phyloP scores from a whole-genome alignment of 2,888 invertebrate species.

The Tineola bisselliella region DNA sequence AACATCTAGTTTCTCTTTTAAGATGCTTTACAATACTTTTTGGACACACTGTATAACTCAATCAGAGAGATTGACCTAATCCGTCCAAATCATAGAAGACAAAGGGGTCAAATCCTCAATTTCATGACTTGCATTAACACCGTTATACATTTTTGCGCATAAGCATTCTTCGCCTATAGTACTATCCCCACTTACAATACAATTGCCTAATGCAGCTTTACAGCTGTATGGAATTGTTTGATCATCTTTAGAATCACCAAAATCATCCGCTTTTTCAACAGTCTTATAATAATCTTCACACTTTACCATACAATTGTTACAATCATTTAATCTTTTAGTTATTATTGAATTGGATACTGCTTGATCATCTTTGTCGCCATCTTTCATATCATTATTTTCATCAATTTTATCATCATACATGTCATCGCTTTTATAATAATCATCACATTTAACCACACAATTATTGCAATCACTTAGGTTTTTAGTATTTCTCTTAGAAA shows the following conservation, averaged over 20 bases:
- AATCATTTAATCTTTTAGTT: background rate
- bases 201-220: slow-evolving; percentile 48
- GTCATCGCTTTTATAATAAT: no score
- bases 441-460: background rate
- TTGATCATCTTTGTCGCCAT: background rate
- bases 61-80: no score
- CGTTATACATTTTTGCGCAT: slow-evolving; percentile 49
- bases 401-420: background rate
- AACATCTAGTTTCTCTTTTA: no score
- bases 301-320: background rate
- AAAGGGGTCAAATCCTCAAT: slow-evolving; percentile 45
- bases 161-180: slow-evolving; percentile 47
- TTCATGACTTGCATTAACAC: slow-evolving; percentile 42
- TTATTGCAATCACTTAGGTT: background rate
- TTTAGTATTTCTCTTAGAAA: slow-evolving; percentile 18
- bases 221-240: slow-evolving; percentile 31
- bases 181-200: slow-evolving; percentile 48
- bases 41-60: no score
- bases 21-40: no score
- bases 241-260: no score
- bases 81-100: background rate
- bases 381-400: background rate
- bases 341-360: background rate
- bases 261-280: no score
- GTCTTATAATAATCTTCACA: background rate